These are phyloP conservation scores for Bombyx mori DNA, from an alignment of 1,140 invertebrate species.

Conservation along the genomic window ASM3026992v2 NC_085113.1:1123501-1124000, in stretches of 20 bases:
- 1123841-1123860: too few species aligned
- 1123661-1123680: constrained; percentile 94
- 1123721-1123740: constrained; percentile 93
- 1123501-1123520: too few species aligned
- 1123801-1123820: too few species aligned
- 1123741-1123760: constrained; percentile 92
- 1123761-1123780: constrained; percentile 73
- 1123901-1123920: too few species aligned
- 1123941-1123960: too few species aligned
- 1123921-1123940: too few species aligned
- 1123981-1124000: too few species aligned
- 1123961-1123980: too few species aligned
- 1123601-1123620: constrained; percentile 98
- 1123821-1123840: too few species aligned
- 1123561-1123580: background rate
- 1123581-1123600: constrained; percentile 85
- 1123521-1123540: background rate
- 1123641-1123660: constrained; percentile 91
- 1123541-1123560: too few species aligned
- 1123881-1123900: too few species aligned
- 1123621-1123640: constrained; percentile 94
- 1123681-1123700: constrained; percentile 95
- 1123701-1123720: constrained; percentile 95
- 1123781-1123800: background rate
- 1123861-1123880: too few species aligned